Conservation (phyloP, 1,140 invertebrate genomes). For the Idris sp. region DNA sequence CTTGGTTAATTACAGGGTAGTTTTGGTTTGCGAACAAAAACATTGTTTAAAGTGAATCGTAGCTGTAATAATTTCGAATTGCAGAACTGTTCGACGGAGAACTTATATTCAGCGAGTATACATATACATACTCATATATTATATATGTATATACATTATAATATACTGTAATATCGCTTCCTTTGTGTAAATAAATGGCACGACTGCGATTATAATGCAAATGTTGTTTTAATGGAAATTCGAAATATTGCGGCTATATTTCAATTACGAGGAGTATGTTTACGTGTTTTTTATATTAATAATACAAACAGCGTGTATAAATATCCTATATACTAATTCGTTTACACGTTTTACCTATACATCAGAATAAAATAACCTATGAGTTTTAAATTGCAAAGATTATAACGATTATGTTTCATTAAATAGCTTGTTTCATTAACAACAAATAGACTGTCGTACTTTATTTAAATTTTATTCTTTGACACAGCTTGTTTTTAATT, state of each 20-base stretch:
- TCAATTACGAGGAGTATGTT: conserved; percentile 33
- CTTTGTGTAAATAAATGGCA: conserved; percentile 36
- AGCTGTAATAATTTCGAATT: conserved; percentile 14
- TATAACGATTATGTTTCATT: too few species aligned
- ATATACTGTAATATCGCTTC: conserved; percentile 37
- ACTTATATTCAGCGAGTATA: too few species aligned
- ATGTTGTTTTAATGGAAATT: conserved; percentile 31
- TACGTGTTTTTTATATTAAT: conserved; percentile 5
- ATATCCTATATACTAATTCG: not conserved
- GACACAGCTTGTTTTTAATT: conserved; percentile 5
- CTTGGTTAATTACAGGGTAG: conserved; percentile 18
- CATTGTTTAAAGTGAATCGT: conserved; percentile 5
- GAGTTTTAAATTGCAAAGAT: too few species aligned
- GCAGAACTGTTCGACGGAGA: not conserved
- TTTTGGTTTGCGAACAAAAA: not conserved
- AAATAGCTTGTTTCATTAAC: conserved; percentile 9
- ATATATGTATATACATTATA: too few species aligned
- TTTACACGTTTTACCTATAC: too few species aligned
- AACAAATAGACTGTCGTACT: not conserved
- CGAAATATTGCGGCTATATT: conserved; percentile 36
- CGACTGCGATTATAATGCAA: conserved; percentile 42
- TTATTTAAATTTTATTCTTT: conserved; percentile 1
- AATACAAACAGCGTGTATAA: not conserved
- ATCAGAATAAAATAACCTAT: too few species aligned
- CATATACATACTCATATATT: too few species aligned